These are phyloP conservation scores for Riparia riparia DNA, from an alignment of 2,113 vertebrate species.

Conservation along the genomic window DNA sequence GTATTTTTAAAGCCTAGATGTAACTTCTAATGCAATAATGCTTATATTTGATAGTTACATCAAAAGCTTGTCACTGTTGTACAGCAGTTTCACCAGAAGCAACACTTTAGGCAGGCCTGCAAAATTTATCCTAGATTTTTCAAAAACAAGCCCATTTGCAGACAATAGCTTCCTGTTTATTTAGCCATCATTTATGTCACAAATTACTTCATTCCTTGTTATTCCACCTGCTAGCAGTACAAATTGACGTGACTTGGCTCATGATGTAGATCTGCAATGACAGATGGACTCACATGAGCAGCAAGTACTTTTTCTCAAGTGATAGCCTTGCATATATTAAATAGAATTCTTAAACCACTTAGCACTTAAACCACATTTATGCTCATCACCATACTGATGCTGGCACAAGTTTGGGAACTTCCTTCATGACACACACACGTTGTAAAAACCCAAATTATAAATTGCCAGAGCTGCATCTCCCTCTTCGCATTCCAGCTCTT, in stretches of 20 bases:
- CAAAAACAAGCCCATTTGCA: background rate
- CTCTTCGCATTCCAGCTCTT: background rate
- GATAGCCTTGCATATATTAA: background rate
- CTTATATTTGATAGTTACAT: background rate
- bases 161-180: background rate
- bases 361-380: background rate
- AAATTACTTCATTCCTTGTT: background rate
- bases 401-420: background rate
- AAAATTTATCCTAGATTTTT: background rate
- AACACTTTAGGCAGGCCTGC: background rate
- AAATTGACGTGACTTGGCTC: background rate
- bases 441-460: background rate
- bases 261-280: background rate
- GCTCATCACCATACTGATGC: background rate
- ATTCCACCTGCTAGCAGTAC: background rate
- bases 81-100: background rate
- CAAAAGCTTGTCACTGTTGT: background rate
- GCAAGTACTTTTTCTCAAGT: background rate
- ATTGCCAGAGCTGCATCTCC: background rate
- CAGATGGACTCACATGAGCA: background rate
- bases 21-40: background rate
- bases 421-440: background rate
- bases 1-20: background rate
- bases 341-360: background rate
- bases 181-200: background rate